Conservation (phyloP, 2,113 vertebrate species). For the Rhinichthys klamathensis region DNA sequence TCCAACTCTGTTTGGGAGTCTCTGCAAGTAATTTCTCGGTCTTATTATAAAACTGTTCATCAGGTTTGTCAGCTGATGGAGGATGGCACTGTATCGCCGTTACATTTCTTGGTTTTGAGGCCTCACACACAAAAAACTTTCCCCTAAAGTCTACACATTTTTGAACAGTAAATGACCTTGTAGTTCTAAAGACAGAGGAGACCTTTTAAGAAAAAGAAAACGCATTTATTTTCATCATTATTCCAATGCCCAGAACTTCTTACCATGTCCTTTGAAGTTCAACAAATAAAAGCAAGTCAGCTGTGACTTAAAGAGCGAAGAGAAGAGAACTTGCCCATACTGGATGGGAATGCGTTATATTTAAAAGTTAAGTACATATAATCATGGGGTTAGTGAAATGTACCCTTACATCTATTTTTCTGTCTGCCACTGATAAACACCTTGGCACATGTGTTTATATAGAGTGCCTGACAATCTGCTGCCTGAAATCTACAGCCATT, state of each 20-base stretch:
- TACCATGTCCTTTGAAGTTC: constrained; percentile 30
- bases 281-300: constrained; percentile 50
- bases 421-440: constrained; percentile 73
- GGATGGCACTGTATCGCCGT: too few species aligned
- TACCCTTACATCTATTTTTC: constrained; percentile 68
- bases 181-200: neutral
- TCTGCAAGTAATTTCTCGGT: too few species aligned
- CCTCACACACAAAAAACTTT: neutral
- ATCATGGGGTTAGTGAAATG: constrained; percentile 72
- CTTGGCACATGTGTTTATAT: constrained; percentile 47
- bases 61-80: too few species aligned
- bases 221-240: constrained; percentile 23
- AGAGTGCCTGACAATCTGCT: neutral
- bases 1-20: too few species aligned
- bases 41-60: too few species aligned
- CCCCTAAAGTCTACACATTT: neutral
- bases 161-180: neutral
- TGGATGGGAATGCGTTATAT: constrained; percentile 73
- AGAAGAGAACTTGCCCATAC: constrained; percentile 63
- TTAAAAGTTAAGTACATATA: constrained; percentile 73
- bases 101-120: too few species aligned
- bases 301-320: constrained; percentile 54
- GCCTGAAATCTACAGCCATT: constrained; percentile 18
- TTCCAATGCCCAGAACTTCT: constrained; percentile 18
- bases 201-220: neutral